Conservation (phyloP, 2,113 vertebrate genomes). For the Nothoprocta pentlandii region DNA sequence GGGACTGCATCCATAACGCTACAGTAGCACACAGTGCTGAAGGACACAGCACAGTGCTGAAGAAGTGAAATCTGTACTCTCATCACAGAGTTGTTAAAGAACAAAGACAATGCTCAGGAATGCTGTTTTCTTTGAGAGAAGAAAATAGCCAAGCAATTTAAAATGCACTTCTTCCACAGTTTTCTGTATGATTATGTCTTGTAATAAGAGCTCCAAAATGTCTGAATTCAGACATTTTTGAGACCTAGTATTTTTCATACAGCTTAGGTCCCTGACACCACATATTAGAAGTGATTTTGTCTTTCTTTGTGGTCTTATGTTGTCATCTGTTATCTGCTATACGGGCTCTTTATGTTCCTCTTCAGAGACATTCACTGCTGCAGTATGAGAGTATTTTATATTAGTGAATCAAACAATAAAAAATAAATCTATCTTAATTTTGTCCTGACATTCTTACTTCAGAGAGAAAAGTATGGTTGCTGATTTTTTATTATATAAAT, state of each 20-base stretch:
- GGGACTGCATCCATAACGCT: background rate
- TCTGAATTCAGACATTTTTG: constrained; percentile 15
- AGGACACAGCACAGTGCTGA: background rate
- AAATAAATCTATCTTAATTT: background rate
- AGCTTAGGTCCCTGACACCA: background rate
- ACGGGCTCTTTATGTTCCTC: background rate
- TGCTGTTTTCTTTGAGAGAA: background rate
- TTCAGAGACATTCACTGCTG: background rate
- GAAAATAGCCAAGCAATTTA: constrained; percentile 46
- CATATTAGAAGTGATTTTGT: background rate
- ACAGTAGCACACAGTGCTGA: background rate
- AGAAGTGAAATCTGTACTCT: background rate
- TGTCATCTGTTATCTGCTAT: background rate
- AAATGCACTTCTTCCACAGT: constrained; percentile 43
- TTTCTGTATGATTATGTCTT: constrained; percentile 24
- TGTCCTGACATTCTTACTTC: background rate
- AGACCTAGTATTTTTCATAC: constrained; percentile 13
- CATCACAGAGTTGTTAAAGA: background rate
- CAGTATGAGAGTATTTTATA: background rate
- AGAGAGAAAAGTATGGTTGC: background rate
- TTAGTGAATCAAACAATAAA: background rate
- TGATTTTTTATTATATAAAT: background rate
- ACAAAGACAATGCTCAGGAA: constrained; percentile 24
- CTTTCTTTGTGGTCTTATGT: background rate
- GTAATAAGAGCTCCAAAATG: constrained; percentile 12